phyloP scores from a whole-genome alignment of 2,888 invertebrate species.

The Drosophila paranaensis region DNA sequence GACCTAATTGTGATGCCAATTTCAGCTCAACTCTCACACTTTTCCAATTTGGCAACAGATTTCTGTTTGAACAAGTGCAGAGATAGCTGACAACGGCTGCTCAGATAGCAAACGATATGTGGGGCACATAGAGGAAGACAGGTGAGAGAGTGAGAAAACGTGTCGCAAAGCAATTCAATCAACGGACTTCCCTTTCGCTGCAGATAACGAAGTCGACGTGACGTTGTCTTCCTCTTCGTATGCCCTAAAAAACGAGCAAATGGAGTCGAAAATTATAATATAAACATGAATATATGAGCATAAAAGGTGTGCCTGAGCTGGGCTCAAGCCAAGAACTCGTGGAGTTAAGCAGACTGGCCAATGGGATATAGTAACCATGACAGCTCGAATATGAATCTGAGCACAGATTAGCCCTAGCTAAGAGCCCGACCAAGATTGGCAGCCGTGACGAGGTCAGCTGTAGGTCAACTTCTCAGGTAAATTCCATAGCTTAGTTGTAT shows the following conservation, averaged over 20 bases:
- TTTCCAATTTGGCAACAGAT: slow-evolving; percentile 8
- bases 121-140: background rate
- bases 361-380: background rate
- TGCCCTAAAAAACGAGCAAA: slow-evolving; percentile 9
- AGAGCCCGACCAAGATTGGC: background rate
- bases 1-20: background rate
- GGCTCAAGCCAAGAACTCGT: background rate
- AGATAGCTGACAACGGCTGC: slow-evolving; percentile 3
- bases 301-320: background rate
- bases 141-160: slow-evolving; percentile 15
- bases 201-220: slow-evolving; percentile 23
- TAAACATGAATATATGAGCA: background rate
- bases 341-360: background rate
- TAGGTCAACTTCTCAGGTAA: background rate
- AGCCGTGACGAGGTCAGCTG: background rate
- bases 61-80: slow-evolving; percentile 50
- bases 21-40: background rate
- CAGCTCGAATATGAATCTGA: background rate
- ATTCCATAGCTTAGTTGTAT: too few relatives aligned
- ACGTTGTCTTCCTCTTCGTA: slow-evolving; percentile 16
- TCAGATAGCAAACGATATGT: slow-evolving; percentile 29
- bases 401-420: background rate
- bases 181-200: slow-evolving; percentile 30
- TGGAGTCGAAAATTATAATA: background rate
- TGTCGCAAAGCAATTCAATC: slow-evolving; percentile 44